These are phyloP conservation scores for Dreissena rostriformis DNA, from an alignment of 1,140 invertebrate species.

Conservation along the genomic window DNA sequence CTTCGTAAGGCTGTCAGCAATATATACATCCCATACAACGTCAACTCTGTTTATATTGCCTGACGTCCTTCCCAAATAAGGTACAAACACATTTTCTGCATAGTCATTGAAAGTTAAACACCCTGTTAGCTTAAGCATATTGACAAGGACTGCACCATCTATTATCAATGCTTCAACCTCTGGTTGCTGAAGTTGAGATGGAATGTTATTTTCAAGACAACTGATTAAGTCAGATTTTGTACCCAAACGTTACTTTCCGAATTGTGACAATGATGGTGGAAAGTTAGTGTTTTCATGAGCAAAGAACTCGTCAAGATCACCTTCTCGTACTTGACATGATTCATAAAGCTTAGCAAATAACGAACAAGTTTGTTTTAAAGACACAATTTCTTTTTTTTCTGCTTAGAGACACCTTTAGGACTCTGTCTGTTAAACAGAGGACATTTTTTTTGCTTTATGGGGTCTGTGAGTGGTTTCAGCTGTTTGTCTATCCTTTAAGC, in stretches of 20 bases:
- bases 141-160: conserved; percentile 6
- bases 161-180: not conserved
- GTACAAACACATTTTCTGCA: conserved; percentile 15
- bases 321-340: conserved; percentile 41
- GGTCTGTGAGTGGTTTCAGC: not conserved
- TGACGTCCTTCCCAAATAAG: conserved; percentile 7
- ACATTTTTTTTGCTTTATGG: not conserved
- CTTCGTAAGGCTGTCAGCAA: conserved; percentile 17
- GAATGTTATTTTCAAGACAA: not conserved
- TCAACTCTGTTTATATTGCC: conserved; percentile 17
- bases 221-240: not conserved
- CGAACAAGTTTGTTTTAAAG: conserved; percentile 5
- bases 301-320: conserved; percentile 59
- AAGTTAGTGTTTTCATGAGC: conserved; percentile 46
- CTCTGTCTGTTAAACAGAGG: not conserved
- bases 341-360: conserved; percentile 52
- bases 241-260: not conserved
- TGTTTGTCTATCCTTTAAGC: not conserved
- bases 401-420: not conserved
- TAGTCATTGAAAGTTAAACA: conserved; percentile 5
- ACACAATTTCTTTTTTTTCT: conserved; percentile 11
- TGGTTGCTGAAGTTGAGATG: not conserved
- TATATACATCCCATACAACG: conserved; percentile 52
- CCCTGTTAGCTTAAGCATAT: not conserved
- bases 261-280: conserved; percentile 36